Evolutionary conservation across 2,113 vertebrate species (phyloP).

Genomic region (Paramormyrops kingsleyae): DNA sequence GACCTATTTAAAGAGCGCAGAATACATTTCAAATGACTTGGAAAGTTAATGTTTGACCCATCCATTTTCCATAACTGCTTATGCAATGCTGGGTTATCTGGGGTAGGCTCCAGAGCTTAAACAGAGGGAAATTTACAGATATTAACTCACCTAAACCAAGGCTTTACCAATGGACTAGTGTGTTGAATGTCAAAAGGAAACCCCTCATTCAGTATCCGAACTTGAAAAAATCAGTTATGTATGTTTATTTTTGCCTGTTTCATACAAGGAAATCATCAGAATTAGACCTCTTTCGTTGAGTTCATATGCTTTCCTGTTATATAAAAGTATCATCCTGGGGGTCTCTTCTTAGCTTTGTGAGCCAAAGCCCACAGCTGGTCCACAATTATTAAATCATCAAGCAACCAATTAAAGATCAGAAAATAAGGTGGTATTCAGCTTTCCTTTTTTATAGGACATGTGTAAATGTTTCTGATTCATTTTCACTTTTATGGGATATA

Average conservation of each 20-base stretch:
- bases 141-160: background rate
- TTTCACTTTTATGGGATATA: conserved; percentile 32
- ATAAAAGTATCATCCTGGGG: background rate
- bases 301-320: background rate
- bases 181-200: background rate
- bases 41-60: conserved; percentile 20
- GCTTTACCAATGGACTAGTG: background rate
- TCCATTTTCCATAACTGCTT: background rate
- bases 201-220: background rate
- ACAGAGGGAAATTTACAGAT: background rate
- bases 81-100: background rate
- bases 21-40: conserved; percentile 9
- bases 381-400: background rate
- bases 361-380: background rate
- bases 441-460: background rate
- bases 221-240: background rate
- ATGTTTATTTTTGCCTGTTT: background rate
- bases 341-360: background rate
- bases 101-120: background rate
- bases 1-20: conserved; percentile 14
- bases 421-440: background rate
- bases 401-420: background rate
- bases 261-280: background rate
- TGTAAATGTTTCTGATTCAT: background rate
- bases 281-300: background rate